These are phyloP conservation scores for Ardeotis arabs DNA, from an alignment of 2,113 vertebrate species.

Conservation along the genomic window DNA sequence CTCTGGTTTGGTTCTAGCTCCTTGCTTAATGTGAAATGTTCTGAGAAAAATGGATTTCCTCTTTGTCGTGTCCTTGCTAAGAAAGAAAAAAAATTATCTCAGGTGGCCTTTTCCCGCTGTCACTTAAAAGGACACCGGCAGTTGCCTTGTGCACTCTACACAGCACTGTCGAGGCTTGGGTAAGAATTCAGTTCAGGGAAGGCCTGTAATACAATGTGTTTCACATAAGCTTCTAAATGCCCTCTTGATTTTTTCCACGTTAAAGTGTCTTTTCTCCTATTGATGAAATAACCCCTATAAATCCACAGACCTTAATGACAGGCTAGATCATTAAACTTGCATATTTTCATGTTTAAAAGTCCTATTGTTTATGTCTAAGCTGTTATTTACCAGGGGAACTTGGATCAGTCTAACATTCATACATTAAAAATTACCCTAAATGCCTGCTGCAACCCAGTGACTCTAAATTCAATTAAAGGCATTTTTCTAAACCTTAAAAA, in stretches of 20 bases:
- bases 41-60: not conserved
- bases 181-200: not conserved
- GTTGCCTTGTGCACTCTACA: not conserved
- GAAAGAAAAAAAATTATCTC: not conserved
- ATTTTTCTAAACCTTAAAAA: constrained; percentile 23
- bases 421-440: constrained; percentile 55
- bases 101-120: not conserved
- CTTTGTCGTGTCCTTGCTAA: not conserved
- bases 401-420: constrained; percentile 16
- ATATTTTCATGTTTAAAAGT: constrained; percentile 25
- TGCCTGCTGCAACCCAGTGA: not conserved
- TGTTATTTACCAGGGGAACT: constrained; percentile 30
- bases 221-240: not conserved
- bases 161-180: not conserved
- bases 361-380: constrained; percentile 18
- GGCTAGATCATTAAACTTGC: constrained; percentile 13
- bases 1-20: not conserved
- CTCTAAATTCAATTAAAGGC: constrained; percentile 40
- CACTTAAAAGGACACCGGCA: not conserved
- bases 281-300: constrained; percentile 36
- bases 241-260: constrained; percentile 36
- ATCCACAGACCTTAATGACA: constrained; percentile 18
- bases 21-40: not conserved
- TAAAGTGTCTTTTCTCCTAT: not conserved
- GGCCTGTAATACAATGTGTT: not conserved